Evolutionary conservation across 2,888 invertebrate species (phyloP).

Genomic region (Hermaeophaga mercurialis): DNA sequence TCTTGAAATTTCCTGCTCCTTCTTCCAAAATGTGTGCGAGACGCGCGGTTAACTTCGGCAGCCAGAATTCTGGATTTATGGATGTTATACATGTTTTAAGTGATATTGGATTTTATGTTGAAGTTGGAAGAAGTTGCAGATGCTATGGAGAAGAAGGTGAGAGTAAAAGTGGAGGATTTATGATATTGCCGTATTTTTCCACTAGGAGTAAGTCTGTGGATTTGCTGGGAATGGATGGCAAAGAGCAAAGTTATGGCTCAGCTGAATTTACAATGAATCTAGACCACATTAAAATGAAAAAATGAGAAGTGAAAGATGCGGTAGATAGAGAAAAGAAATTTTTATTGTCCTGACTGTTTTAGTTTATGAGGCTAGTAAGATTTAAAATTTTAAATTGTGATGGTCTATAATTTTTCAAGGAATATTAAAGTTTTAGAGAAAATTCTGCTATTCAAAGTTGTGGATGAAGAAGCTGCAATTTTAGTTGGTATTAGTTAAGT

Average conservation of each 20-base stretch:
- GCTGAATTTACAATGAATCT: constrained; percentile 24
- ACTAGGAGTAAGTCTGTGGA: constrained; percentile 18
- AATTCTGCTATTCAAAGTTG: too few species aligned
- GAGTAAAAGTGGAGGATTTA: constrained; percentile 20
- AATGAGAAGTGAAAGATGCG: constrained; percentile 1
- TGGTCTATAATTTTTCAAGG: constrained; percentile 2
- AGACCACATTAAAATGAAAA: constrained; percentile 1
- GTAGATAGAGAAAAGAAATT: background rate
- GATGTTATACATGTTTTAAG: constrained; percentile 34
- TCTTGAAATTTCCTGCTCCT: background rate
- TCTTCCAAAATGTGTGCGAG: background rate
- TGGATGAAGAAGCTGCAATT: too few species aligned
- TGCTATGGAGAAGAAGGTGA: background rate
- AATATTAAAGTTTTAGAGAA: too few species aligned
- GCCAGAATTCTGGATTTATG: constrained; percentile 27
- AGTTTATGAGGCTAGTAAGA: background rate
- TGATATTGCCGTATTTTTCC: constrained; percentile 27
- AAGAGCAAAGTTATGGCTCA: constrained; percentile 20
- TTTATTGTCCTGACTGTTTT: background rate
- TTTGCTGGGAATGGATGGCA: constrained; percentile 10
- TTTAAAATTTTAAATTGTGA: constrained; percentile 1
- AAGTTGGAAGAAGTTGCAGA: constrained; percentile 17
- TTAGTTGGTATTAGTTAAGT: too few species aligned
- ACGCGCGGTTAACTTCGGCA: constrained; percentile 9
- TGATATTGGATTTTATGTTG: constrained; percentile 34